Conservation (phyloP, 2,797 vertebrate species). For the Epinephelus malabaricus region DNA sequence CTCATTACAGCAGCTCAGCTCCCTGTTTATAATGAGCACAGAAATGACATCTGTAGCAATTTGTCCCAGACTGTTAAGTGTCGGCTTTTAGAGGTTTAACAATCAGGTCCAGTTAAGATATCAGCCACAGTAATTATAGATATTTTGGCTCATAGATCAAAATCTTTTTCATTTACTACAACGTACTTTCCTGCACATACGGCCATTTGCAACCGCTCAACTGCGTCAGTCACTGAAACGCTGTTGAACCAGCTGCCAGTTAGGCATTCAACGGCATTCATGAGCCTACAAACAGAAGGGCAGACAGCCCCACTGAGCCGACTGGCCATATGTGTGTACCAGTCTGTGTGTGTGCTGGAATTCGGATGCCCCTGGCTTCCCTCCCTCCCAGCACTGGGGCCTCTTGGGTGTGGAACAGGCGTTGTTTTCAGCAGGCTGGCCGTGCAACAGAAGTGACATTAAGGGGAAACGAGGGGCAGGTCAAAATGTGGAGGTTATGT, state of each 20-base stretch:
- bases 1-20: neutral
- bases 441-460: slow-evolving; percentile 27
- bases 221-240: slow-evolving; percentile 39
- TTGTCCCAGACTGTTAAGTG: neutral
- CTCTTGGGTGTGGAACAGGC: slow-evolving; percentile 68
- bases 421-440: slow-evolving; percentile 53
- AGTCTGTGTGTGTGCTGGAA: slow-evolving; percentile 58
- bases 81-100: neutral
- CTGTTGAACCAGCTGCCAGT: slow-evolving; percentile 72
- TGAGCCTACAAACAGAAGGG: slow-evolving; percentile 45
- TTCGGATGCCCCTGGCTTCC: slow-evolving; percentile 64
- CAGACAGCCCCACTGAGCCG: slow-evolving; percentile 59
- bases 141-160: slow-evolving; percentile 6
- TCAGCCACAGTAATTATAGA: neutral
- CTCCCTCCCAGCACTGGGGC: slow-evolving; percentile 53
- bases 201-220: slow-evolving; percentile 22
- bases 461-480: slow-evolving; percentile 34
- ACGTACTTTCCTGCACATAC: neutral
- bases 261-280: slow-evolving; percentile 55
- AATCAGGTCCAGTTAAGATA: neutral
- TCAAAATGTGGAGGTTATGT: slow-evolving; percentile 6
- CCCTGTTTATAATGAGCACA: neutral
- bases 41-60: neutral
- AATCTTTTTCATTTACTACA: neutral
- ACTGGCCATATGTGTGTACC: slow-evolving; percentile 51